phyloP scores from a whole-genome alignment of 2,113 vertebrate species.

The Furnarius figulus region DNA sequence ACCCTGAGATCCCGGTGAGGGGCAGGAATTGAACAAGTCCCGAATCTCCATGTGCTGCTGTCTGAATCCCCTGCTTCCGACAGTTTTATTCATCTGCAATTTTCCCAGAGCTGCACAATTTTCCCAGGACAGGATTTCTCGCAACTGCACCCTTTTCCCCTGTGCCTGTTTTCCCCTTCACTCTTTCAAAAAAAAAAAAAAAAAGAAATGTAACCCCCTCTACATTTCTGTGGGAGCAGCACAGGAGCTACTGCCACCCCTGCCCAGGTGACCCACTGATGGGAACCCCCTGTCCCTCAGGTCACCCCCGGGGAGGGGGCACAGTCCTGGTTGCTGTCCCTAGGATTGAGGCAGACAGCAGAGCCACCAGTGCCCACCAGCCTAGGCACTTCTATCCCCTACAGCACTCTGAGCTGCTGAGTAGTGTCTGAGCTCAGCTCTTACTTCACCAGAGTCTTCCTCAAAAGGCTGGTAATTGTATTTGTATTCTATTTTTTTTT shows the following conservation, averaged over 20 bases:
- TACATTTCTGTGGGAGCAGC: background rate
- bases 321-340: background rate
- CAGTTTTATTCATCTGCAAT: background rate
- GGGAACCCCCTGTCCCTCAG: too few relatives aligned
- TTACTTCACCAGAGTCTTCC: background rate
- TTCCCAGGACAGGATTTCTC: background rate
- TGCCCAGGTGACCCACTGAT: background rate
- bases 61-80: rapidly evolving
- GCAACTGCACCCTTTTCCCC: background rate
- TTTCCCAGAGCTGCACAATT: background rate
- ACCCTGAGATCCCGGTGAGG: too few relatives aligned
- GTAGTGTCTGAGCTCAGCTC: background rate
- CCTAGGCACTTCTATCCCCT: too few relatives aligned
- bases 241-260: background rate
- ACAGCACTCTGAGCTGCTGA: background rate
- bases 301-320: too few relatives aligned
- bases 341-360: background rate
- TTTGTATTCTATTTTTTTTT: background rate
- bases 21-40: rapidly evolving
- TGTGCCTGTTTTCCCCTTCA: rapidly evolving
- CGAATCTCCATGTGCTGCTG: background rate
- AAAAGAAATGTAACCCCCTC: background rate
- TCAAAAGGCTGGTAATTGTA: background rate
- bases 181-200: rapidly evolving
- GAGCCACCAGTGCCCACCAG: rapidly evolving